Evolutionary conservation across 2,113 vertebrate genomes (phyloP).

Genomic region (Sorex araneus): DNA sequence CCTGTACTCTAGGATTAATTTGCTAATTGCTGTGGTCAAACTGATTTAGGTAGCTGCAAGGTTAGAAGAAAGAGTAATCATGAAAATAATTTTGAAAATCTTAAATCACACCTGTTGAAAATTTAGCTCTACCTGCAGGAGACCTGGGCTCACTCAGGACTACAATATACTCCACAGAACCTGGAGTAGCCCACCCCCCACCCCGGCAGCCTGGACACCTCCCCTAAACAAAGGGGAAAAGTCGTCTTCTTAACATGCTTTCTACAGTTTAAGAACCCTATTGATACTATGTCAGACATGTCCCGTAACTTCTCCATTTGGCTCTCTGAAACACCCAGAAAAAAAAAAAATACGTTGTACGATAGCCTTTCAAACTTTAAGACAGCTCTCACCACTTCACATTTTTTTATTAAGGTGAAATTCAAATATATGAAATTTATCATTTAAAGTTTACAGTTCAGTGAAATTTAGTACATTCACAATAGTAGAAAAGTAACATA

Average conservation of each 20-base stretch:
- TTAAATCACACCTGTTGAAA: neutral
- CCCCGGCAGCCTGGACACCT: no score
- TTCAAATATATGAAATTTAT: conserved; percentile 26
- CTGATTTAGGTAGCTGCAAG: conserved; percentile 39
- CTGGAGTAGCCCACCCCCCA: no score
- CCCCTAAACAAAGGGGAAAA: no score
- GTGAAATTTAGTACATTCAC: conserved; percentile 34
- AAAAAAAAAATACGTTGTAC: conserved; percentile 41
- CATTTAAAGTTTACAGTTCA: neutral
- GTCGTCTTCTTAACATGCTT: neutral
- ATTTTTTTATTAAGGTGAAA: conserved; percentile 52
- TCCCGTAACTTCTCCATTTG: conserved; percentile 49
- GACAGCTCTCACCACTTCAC: conserved; percentile 38
- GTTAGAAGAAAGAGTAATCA: no score
- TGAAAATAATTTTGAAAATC: conserved; percentile 34
- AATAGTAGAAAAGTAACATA: conserved; percentile 7
- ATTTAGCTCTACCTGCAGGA: no score
- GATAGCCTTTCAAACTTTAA: conserved; percentile 37
- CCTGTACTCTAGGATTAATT: neutral
- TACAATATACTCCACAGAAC: no score
- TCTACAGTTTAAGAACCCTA: neutral
- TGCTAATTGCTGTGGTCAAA: conserved; percentile 33
- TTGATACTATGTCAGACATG: conserved; percentile 53
- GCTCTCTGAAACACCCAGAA: conserved; percentile 18
- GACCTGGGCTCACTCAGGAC: no score